These are phyloP conservation scores for Notarius quadriscutis DNA, from an alignment of 2,113 vertebrate species.

Conservation along the genomic window DNA sequence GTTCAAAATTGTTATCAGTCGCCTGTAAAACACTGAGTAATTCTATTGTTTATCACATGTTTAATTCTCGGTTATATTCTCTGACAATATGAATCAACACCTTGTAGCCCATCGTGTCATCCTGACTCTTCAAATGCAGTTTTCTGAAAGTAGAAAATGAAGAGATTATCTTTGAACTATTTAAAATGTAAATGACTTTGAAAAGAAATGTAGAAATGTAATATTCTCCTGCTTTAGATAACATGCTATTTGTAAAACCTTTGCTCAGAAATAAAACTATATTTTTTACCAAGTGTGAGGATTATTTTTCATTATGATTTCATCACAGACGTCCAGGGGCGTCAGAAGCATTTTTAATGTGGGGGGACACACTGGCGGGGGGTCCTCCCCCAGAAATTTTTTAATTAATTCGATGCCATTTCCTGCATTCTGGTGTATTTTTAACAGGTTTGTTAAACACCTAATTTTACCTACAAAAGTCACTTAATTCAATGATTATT, in stretches of 20 bases:
- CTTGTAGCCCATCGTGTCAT: background rate
- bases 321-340: background rate
- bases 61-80: background rate
- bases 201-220: constrained; percentile 57
- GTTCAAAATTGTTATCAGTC: background rate
- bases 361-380: no score
- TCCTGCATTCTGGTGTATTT: no score
- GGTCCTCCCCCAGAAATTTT: no score
- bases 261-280: constrained; percentile 68
- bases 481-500: no score
- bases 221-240: constrained; percentile 61
- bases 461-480: no score
- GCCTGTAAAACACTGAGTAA: background rate
- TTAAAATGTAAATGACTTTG: constrained; percentile 7
- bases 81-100: background rate
- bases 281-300: constrained; percentile 69
- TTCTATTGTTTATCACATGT: constrained; percentile 2
- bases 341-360: no score
- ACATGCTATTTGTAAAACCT: constrained; percentile 66
- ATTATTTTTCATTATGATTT: background rate
- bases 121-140: background rate
- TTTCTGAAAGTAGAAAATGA: background rate
- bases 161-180: constrained; percentile 33
- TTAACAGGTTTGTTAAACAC: no score
- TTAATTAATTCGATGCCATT: no score